Evolutionary conservation across 2,888 invertebrate species (phyloP), one percentile per base, ranked within the genome.

Genomic region (Caenorhabditis angaria): DNA sequence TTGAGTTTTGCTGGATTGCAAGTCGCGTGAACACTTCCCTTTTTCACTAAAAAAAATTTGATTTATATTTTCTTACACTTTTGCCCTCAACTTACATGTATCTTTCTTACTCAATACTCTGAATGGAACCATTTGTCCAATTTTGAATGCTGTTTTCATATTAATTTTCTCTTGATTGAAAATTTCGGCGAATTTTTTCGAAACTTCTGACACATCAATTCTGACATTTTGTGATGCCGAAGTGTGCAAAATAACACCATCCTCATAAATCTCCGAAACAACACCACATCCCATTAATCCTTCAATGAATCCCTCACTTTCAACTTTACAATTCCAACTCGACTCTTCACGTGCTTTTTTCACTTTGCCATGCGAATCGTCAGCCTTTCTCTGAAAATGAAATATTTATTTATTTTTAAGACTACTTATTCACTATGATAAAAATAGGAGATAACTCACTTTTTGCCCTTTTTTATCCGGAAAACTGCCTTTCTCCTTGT

Each of bases 111-210:
- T 22, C 18, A 66, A 24, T 1, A 82, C 78, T 62, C 70, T 62
- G 74, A 84, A 86, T 5, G 84, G 82, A 22, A 86, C 66, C 59
- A 78, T 70, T 65, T 85, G 85, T 0, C 86, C 86, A 20, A 81
- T 48, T n/a, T 66, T 61, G 60, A 86, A 86, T 20, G 80, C 78
- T 22, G 86, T 82, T 29, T 81, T 79, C 47, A 86, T 61, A 29
- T 78, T 62, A 14, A 79, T 58, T 53, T 74, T 65, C 10, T 68
- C 72, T 0, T 24, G 56, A 29, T 77, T 77, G 22, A 76, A 55
- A 14, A 65, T 50, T 18, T 76, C 61, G 0, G 66, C 58, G 51
- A 80, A 76, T 54, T 65, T 66, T 35, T 69, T 74, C 14, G 66
- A 63, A 0, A 70, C 32, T 66, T 78, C 58, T 3, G 64, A 61